Evolutionary conservation across 2,888 invertebrate species (phyloP).

Genomic region (Arctia plantaginis): DNA sequence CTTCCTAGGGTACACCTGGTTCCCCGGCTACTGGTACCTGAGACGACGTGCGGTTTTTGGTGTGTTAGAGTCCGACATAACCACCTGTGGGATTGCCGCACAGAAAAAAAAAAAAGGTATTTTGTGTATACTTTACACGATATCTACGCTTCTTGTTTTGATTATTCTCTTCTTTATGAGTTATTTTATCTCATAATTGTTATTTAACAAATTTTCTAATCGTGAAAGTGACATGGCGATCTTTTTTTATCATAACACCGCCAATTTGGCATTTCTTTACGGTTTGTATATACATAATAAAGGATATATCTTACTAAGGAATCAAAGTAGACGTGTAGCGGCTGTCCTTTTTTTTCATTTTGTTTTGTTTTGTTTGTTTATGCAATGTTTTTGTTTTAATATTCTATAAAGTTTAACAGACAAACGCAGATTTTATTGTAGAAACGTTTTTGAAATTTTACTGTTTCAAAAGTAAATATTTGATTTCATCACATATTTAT

Average conservation of each 20-base stretch:
- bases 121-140: too few relatives aligned
- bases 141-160: too few relatives aligned
- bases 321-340: not conserved
- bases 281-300: not conserved
- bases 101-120: too few relatives aligned
- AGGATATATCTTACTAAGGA: not conserved
- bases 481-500: not conserved
- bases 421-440: not conserved
- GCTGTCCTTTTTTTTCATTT: not conserved
- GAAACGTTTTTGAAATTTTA: not conserved
- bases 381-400: not conserved
- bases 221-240: too few relatives aligned
- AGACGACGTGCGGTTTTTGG: too few relatives aligned
- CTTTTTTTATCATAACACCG: not conserved
- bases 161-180: too few relatives aligned
- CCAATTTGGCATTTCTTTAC: not conserved
- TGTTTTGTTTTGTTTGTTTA: not conserved
- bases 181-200: too few relatives aligned
- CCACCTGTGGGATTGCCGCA: too few relatives aligned
- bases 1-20: too few relatives aligned
- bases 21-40: too few relatives aligned
- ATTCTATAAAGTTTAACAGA: not conserved
- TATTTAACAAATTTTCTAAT: too few relatives aligned
- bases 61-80: too few relatives aligned
- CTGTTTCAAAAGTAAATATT: not conserved